Conservation (phyloP, 2,888 invertebrate genomes). For the Agrotis ipsilon region DNA sequence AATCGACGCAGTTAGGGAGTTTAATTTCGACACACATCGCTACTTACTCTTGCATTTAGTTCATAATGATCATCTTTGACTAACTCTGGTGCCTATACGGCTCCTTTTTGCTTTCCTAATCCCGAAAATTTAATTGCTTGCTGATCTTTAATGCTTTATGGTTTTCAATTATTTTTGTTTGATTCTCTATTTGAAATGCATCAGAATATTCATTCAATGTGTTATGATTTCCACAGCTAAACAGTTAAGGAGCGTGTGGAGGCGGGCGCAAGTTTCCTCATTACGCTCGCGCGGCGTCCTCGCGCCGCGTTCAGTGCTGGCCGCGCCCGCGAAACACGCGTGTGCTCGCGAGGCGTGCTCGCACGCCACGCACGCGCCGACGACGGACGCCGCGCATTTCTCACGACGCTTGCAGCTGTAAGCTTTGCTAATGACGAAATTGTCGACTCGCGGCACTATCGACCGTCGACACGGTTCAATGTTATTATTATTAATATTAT, state of each 20-base stretch:
- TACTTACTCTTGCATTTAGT: conserved; percentile 13
- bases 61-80: conserved; percentile 11
- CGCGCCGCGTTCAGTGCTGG: conserved; percentile 85
- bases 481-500: conserved; percentile 72
- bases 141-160: conserved; percentile 19
- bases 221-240: conserved; percentile 56
- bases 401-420: conserved; percentile 89
- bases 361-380: conserved; percentile 67
- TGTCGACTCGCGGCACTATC: conserved; percentile 78
- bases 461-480: conserved; percentile 71
- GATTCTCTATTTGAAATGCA: not conserved
- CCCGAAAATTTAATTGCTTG: conserved; percentile 15
- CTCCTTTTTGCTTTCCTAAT: conserved; percentile 10
- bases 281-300: conserved; percentile 92
- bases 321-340: not conserved
- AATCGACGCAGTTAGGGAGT: not conserved
- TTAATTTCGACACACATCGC: not conserved
- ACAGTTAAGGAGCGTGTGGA: conserved; percentile 94
- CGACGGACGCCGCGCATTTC: conserved; percentile 73
- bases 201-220: not conserved
- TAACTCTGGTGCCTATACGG: conserved; percentile 13
- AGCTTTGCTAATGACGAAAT: conserved; percentile 89
- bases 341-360: conserved; percentile 41
- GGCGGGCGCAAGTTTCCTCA: conserved; percentile 80
- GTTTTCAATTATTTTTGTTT: conserved; percentile 7